Evolutionary conservation across 2,113 vertebrate species (phyloP).

Genomic region (Vanacampus margaritifer): DNA sequence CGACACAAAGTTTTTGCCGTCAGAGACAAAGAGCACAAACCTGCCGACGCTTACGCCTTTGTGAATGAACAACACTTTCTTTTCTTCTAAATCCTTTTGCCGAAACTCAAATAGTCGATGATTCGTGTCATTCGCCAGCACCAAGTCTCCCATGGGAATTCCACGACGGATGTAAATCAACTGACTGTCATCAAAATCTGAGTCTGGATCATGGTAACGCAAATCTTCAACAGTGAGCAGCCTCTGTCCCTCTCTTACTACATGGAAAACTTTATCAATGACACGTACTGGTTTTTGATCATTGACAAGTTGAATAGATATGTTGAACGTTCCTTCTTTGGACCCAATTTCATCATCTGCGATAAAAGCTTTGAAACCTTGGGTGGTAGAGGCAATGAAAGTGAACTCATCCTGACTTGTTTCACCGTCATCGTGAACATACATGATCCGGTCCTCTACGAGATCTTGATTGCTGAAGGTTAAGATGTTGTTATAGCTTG

Average conservation of each 20-base stretch:
- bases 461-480: slow-evolving; percentile 81
- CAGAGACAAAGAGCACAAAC: slow-evolving; percentile 88
- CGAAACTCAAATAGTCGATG: slow-evolving; percentile 82
- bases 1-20: slow-evolving; percentile 81
- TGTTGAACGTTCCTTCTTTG: slow-evolving; percentile 73
- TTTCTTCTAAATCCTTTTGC: slow-evolving; percentile 79
- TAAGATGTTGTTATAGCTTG: slow-evolving; percentile 71
- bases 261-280: slow-evolving; percentile 80
- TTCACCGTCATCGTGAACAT: slow-evolving; percentile 87
- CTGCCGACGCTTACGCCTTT: slow-evolving; percentile 72
- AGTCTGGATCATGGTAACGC: slow-evolving; percentile 82
- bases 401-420: slow-evolving; percentile 76
- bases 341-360: slow-evolving; percentile 55
- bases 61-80: slow-evolving; percentile 81
- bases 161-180: slow-evolving; percentile 81
- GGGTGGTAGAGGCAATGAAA: slow-evolving; percentile 70
- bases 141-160: slow-evolving; percentile 85
- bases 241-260: slow-evolving; percentile 77
- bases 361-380: slow-evolving; percentile 45
- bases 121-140: slow-evolving; percentile 74
- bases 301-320: slow-evolving; percentile 83
- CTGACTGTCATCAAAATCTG: slow-evolving; percentile 81
- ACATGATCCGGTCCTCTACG: slow-evolving; percentile 75
- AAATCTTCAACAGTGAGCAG: slow-evolving; percentile 82
- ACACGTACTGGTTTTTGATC: slow-evolving; percentile 83